Percentiles rank a stretch among this genome's conserved stretches.
These are phyloP conservation scores for Leucophenga montana DNA, from an alignment of 2,888 invertebrate genomes.

Conservation along the genomic window DNA sequence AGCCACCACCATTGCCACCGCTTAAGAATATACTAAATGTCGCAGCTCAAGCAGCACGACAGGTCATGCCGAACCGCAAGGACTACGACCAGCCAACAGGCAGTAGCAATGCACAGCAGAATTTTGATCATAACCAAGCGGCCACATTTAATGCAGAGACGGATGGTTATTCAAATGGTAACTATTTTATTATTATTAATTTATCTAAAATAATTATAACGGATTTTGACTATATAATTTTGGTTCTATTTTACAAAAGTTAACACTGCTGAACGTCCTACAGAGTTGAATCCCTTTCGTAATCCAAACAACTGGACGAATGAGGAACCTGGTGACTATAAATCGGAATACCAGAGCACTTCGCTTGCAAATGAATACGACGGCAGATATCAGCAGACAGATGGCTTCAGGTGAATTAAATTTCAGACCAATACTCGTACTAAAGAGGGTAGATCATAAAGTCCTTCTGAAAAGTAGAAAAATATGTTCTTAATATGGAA, in stretches of 20 bases:
- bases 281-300: slow-evolving; percentile 72
- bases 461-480: no score
- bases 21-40: slow-evolving; percentile 85
- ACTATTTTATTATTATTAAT: neutral
- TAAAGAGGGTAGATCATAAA: no score
- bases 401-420: slow-evolving; percentile 67
- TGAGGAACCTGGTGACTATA: slow-evolving; percentile 58
- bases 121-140: slow-evolving; percentile 50
- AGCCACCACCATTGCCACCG: slow-evolving; percentile 83
- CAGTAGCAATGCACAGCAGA: slow-evolving; percentile 48
- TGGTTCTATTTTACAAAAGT: neutral
- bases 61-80: slow-evolving; percentile 81
- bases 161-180: slow-evolving; percentile 27
- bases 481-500: no score
- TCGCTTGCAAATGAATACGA: slow-evolving; percentile 72
- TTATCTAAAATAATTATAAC: no score
- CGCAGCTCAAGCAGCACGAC: slow-evolving; percentile 86
- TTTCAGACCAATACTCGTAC: no score
- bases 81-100: slow-evolving; percentile 72
- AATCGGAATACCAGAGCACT: slow-evolving; percentile 69
- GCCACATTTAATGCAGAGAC: slow-evolving; percentile 33
- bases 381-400: slow-evolving; percentile 71
- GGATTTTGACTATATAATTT: slow-evolving; percentile 4
- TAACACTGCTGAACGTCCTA: slow-evolving; percentile 49
- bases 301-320: slow-evolving; percentile 68